Percentiles rank a stretch among this genome's conserved stretches.
Evolutionary conservation across 2,113 vertebrate genomes (phyloP).

Genomic region (Chauna torquata): DNA sequence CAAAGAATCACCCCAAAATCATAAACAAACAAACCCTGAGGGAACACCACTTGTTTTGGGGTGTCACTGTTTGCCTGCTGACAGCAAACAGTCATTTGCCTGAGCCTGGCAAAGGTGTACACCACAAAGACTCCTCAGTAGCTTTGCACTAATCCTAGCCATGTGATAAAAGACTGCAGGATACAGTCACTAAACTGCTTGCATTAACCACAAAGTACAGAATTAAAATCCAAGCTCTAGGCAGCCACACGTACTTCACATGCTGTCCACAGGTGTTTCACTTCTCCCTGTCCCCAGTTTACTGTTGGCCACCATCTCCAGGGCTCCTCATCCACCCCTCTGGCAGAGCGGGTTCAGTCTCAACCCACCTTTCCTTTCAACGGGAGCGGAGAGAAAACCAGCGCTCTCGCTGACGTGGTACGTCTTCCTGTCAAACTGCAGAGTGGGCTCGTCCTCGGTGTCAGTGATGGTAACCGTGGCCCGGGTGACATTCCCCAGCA

Average conservation of each 20-base stretch:
- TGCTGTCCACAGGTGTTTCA: not conserved
- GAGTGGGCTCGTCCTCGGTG: conserved; percentile 89
- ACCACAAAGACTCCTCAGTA: not conserved
- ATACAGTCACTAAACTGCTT: not conserved
- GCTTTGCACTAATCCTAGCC: not conserved
- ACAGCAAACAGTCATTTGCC: not conserved
- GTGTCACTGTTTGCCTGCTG: not conserved
- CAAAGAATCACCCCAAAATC: not conserved
- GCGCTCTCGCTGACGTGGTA: conserved; percentile 88
- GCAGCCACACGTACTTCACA: not conserved
- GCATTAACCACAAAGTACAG: not conserved
- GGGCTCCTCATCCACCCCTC: not conserved
- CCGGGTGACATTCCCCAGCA: conserved; percentile 84
- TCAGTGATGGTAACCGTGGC: conserved; percentile 86
- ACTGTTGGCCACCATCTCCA: not conserved
- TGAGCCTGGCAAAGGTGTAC: not conserved
- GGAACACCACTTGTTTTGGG: not conserved
- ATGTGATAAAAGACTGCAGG: not conserved
- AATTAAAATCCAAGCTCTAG: not conserved
- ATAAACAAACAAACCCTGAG: not conserved
- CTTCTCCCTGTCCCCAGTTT: not conserved
- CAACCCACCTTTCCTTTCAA: conserved; percentile 89
- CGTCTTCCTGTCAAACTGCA: conserved; percentile 90
- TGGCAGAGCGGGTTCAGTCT: fast-evolving
- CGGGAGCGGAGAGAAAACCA: conserved; percentile 81